These are phyloP conservation scores for Meleagris gallopavo DNA, from an alignment of 2,113 vertebrate species.

Conservation along the genomic window DNA sequence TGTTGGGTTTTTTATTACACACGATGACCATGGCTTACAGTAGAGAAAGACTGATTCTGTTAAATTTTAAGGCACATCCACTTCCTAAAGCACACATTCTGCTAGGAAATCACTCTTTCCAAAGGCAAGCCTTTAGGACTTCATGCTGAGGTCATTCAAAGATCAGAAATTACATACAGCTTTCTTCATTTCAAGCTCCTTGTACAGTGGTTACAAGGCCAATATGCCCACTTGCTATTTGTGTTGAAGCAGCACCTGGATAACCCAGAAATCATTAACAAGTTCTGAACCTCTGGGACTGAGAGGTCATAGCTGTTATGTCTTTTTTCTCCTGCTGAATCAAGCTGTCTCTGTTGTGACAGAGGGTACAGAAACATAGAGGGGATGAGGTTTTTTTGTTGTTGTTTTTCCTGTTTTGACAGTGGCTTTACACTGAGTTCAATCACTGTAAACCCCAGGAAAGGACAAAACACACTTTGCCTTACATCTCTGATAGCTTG, in stretches of 20 bases:
- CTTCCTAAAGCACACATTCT: neutral
- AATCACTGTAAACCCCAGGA: neutral
- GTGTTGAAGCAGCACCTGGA: neutral
- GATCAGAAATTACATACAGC: neutral
- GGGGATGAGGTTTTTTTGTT: rapidly evolving
- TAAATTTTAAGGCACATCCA: neutral
- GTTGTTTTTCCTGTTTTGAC: neutral
- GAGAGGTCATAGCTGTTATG: neutral
- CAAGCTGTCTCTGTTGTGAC: neutral
- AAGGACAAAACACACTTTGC: neutral
- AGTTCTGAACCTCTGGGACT: neutral
- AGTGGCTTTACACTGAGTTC: neutral
- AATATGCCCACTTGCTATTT: neutral
- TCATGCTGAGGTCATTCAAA: neutral
- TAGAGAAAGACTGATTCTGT: neutral
- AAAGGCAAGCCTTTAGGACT: neutral
- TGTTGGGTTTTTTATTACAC: rapidly evolving
- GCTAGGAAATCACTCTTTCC: neutral
- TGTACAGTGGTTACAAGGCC: neutral
- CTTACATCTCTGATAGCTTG: neutral
- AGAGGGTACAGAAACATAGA: neutral
- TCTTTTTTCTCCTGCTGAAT: neutral
- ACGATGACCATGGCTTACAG: neutral
- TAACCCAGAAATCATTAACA: neutral
- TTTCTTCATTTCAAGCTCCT: neutral